phyloP scores from a whole-genome alignment of 2,888 invertebrate genomes.

The Tineola bisselliella region DNA sequence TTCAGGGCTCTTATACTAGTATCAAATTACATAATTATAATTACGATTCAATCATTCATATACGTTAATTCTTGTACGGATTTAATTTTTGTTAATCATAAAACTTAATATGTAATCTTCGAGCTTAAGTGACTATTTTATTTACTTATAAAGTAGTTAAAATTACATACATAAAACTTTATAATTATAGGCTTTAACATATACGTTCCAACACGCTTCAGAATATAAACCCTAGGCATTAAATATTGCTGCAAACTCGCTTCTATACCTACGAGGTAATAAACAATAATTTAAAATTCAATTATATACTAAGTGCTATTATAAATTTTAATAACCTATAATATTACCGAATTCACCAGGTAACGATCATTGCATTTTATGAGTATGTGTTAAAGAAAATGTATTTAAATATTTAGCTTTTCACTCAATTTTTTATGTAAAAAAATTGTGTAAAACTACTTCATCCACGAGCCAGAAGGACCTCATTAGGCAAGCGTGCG shows the following conservation, averaged over 20 bases:
- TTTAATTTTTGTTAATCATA: not conserved
- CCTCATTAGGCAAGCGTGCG: not conserved
- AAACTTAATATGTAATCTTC: not conserved
- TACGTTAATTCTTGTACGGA: not conserved
- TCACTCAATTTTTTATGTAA: too few relatives aligned
- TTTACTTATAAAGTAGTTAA: not conserved
- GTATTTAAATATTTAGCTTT: too few relatives aligned
- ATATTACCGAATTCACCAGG: too few relatives aligned
- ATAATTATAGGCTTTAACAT: not conserved
- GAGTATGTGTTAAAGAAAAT: too few relatives aligned
- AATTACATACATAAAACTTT: not conserved
- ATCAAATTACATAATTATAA: conserved; percentile 7
- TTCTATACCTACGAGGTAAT: not conserved
- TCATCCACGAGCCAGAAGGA: not conserved
- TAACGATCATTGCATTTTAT: too few relatives aligned
- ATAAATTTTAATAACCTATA: not conserved
- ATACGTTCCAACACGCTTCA: not conserved
- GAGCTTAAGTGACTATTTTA: not conserved
- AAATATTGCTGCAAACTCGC: not conserved
- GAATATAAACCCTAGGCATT: not conserved
- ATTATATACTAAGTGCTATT: not conserved
- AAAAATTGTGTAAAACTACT: too few relatives aligned
- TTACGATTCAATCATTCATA: not conserved
- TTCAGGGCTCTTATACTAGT: conserved; percentile 3
- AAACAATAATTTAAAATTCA: not conserved